Conservation (phyloP, 2,113 vertebrate genomes). For the Cricetomys ansorgei region DNA sequence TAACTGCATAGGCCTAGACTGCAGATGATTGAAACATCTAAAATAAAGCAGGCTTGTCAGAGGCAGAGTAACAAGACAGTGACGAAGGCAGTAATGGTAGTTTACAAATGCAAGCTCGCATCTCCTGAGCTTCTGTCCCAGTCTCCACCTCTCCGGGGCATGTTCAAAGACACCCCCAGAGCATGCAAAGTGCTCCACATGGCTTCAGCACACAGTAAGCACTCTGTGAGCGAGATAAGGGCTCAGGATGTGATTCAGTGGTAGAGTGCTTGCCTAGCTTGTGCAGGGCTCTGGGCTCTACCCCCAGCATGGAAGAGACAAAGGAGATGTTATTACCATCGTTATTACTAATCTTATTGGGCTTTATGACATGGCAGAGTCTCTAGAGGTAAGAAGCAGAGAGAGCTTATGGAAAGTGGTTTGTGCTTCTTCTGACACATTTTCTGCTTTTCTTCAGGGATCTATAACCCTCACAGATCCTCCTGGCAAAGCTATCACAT, state of each 20-base stretch:
- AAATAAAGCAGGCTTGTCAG: slow-evolving; percentile 34
- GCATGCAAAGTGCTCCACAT: not conserved
- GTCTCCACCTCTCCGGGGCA: not conserved
- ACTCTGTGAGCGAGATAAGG: not conserved
- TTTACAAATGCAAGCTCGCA: not conserved
- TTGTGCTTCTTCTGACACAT: not conserved
- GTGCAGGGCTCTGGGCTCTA: not conserved
- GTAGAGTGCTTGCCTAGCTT: not conserved
- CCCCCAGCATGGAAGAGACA: not conserved
- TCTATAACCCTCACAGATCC: too few species aligned
- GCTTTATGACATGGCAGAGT: not conserved
- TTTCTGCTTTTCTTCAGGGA: not conserved
- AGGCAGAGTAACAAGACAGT: slow-evolving; percentile 11
- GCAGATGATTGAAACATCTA: slow-evolving; percentile 52
- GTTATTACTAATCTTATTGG: not conserved
- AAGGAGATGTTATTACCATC: not conserved
- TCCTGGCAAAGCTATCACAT: not conserved
- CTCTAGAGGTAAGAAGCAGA: not conserved
- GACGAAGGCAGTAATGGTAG: not conserved
- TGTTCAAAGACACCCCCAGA: not conserved
- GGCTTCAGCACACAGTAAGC: not conserved
- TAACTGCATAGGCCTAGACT: slow-evolving; percentile 68
- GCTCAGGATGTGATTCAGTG: not conserved
- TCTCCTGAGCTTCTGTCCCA: not conserved
- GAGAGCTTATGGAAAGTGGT: not conserved